Percentiles rank a stretch among this genome's conserved stretches.
These are phyloP conservation scores for Lytechinus variegatus DNA, from an alignment of 35 echinoderm and acorn worm genomes.

Conservation along the genomic window DNA sequence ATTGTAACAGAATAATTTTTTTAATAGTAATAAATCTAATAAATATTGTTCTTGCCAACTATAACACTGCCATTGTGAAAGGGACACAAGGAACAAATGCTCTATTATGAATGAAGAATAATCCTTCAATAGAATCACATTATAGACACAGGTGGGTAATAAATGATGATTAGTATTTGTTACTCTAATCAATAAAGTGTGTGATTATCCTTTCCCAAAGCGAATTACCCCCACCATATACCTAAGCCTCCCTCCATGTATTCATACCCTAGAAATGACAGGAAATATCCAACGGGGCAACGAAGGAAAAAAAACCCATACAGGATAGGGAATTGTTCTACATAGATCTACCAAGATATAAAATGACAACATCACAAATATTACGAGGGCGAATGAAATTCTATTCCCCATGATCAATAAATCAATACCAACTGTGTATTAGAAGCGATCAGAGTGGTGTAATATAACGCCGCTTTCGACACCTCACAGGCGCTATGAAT, in stretches of 20 bases:
- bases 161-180: not conserved
- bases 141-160: not conserved
- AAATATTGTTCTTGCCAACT: not conserved
- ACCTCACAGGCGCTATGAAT: slow-evolving; percentile 34
- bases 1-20: too few species aligned
- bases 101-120: not conserved
- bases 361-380: slow-evolving; percentile 49
- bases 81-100: not conserved
- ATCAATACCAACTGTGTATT: slow-evolving; percentile 47
- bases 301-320: not conserved
- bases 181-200: not conserved
- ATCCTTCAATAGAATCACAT: not conserved
- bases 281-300: not conserved
- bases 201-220: not conserved
- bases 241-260: not conserved
- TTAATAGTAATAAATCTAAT: not conserved
- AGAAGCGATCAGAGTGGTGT: slow-evolving; percentile 30
- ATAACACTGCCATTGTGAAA: not conserved
- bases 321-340: not conserved
- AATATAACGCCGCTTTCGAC: slow-evolving; percentile 47
- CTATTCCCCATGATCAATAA: slow-evolving; percentile 29
- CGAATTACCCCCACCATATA: not conserved
- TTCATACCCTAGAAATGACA: slow-evolving; percentile 12
- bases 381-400: slow-evolving; percentile 47
- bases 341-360: slow-evolving; percentile 14